A percentile compares a stretch with the other conserved stretches of the same genome.
phyloP scores from a whole-genome alignment of 2,888 invertebrate species.

The Heterodera filipjevi region DNA sequence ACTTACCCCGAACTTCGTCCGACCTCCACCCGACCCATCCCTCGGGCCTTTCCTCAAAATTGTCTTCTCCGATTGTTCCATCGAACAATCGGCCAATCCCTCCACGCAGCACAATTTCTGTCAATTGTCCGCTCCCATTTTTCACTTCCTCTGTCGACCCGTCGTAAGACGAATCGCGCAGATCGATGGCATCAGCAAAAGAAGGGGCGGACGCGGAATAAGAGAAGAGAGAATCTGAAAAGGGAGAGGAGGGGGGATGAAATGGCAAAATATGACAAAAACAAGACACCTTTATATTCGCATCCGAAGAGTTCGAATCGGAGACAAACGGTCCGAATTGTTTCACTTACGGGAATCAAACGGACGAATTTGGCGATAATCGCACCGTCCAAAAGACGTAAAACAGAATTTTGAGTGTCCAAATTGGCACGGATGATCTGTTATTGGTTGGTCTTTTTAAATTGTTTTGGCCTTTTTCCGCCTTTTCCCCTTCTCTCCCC shows the following conservation, averaged over 20 bases:
- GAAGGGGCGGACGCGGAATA: constrained; percentile 87
- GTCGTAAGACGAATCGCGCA: constrained; percentile 84
- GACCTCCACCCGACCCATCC: constrained; percentile 85
- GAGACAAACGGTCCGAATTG: constrained; percentile 86
- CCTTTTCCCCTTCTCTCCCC: background rate
- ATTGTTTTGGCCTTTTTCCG: background rate
- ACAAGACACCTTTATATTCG: constrained; percentile 79
- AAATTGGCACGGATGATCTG: constrained; percentile 83
- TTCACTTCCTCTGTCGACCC: constrained; percentile 63
- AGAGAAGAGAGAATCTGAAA: constrained; percentile 79
- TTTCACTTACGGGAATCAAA: constrained; percentile 82
- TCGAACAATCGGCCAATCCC: constrained; percentile 82
- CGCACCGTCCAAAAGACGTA: constrained; percentile 79
- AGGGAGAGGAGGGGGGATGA: background rate
- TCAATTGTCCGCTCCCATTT: constrained; percentile 5
- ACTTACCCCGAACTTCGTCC: background rate
- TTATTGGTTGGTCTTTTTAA: constrained; percentile 49
- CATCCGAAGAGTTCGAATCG: constrained; percentile 88
- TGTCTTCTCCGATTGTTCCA: constrained; percentile 70
- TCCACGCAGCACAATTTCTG: constrained; percentile 71
- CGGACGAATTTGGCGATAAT: constrained; percentile 78
- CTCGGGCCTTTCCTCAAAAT: constrained; percentile 67
- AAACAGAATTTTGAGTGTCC: constrained; percentile 82
- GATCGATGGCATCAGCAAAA: constrained; percentile 78
- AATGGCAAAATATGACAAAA: constrained; percentile 48